Conservation (phyloP, 2,113 vertebrate genomes). For the Campylomormyrus numenius region DNA sequence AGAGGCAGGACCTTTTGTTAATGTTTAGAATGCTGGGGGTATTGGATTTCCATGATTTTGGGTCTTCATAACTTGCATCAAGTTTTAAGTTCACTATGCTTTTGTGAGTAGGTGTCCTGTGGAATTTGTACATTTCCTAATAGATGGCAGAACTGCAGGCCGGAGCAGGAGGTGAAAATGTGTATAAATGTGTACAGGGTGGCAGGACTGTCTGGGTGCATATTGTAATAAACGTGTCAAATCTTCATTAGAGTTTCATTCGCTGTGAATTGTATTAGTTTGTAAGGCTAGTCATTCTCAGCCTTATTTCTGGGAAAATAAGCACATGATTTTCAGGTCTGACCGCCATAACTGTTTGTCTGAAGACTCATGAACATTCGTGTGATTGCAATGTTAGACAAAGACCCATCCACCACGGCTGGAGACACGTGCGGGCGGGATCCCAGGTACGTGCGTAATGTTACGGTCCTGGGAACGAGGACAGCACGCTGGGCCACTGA, state of each 20-base stretch:
- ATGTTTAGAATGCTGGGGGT: constrained; percentile 59
- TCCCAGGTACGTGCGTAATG: background rate
- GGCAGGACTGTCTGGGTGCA: constrained; percentile 62
- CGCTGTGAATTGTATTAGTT: constrained; percentile 65
- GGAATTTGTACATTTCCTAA: constrained; percentile 83
- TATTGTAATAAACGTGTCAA: constrained; percentile 64
- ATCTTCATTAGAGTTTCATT: constrained; percentile 51
- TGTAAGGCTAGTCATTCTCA: constrained; percentile 26
- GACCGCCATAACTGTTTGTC: constrained; percentile 23
- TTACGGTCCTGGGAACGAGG: background rate
- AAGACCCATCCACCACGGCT: background rate
- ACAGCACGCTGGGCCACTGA: constrained; percentile 32
- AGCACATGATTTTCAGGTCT: constrained; percentile 17
- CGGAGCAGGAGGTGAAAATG: constrained; percentile 57
- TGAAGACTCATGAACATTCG: constrained; percentile 22
- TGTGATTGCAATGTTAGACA: constrained; percentile 1
- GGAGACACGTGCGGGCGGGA: constrained; percentile 25
- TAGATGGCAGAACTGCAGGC: constrained; percentile 66
- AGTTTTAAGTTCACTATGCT: constrained; percentile 84
- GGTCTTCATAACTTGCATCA: constrained; percentile 99
- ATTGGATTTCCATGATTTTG: constrained; percentile 78
- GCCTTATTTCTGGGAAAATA: background rate
- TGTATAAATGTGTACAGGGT: constrained; percentile 66
- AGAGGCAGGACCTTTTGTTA: constrained; percentile 33
- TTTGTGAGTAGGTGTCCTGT: constrained; percentile 88